phyloP scores from a whole-genome alignment of 1,140 invertebrate genomes.

The Drosophila carrolli region DNA sequence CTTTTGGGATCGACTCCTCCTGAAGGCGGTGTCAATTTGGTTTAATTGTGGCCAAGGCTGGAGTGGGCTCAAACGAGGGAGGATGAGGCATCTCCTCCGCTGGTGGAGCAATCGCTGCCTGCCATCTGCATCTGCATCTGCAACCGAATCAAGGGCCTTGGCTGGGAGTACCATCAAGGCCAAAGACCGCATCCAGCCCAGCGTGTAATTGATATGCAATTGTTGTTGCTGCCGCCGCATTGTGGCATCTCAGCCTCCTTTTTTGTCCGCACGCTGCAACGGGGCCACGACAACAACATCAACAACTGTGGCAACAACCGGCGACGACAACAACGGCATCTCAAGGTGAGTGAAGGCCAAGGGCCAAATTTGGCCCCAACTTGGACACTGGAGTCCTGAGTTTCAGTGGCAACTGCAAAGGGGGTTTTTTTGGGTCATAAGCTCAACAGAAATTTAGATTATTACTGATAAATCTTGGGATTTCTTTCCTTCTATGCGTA shows the following conservation, averaged over 20 bases:
- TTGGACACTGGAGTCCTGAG: slow-evolving; percentile 18
- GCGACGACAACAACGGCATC: slow-evolving; percentile 61
- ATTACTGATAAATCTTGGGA: too few species aligned
- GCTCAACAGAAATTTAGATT: too few species aligned
- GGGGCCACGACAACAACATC: slow-evolving; percentile 42
- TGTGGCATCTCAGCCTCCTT: slow-evolving; percentile 28
- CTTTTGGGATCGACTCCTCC: slow-evolving; percentile 5
- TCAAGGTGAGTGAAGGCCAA: slow-evolving; percentile 84
- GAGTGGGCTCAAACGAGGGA: slow-evolving; percentile 32
- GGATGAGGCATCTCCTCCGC: background rate
- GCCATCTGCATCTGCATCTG: slow-evolving; percentile 52
- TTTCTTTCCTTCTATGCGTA: too few species aligned
- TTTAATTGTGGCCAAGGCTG: slow-evolving; percentile 67
- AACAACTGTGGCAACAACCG: slow-evolving; percentile 21
- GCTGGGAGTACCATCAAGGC: slow-evolving; percentile 48
- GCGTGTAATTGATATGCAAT: slow-evolving; percentile 62
- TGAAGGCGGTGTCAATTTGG: slow-evolving; percentile 65
- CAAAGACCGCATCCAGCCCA: slow-evolving; percentile 45
- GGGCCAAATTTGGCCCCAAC: slow-evolving; percentile 74
- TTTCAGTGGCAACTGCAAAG: slow-evolving; percentile 6
- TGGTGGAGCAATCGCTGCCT: slow-evolving; percentile 29
- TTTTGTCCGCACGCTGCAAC: slow-evolving; percentile 36
- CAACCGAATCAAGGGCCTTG: slow-evolving; percentile 35
- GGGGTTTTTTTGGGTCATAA: background rate
- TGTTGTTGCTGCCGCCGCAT: slow-evolving; percentile 36